Evolutionary conservation across 2,113 vertebrate genomes (phyloP), one percentile per base, ranked within the genome.

Genomic region (Corythornis cristatus): DNA sequence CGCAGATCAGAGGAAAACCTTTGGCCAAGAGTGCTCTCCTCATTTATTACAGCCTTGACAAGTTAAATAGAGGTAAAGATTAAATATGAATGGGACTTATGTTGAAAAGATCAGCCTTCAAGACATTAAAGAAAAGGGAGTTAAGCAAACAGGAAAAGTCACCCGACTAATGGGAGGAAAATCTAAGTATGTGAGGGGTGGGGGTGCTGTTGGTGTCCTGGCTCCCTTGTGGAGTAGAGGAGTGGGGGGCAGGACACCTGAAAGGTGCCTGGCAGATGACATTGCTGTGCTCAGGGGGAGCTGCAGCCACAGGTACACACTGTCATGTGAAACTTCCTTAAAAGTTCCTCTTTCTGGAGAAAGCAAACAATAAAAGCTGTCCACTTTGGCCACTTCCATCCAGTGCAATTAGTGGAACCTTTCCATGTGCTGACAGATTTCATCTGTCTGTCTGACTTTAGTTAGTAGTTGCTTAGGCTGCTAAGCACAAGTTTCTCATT

Each of bases 1-100:
- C 68, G 56, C 20, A 85, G 75, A 88, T 92, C 84, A 87, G 91
- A 86, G 82, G 94, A 80, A 70, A 79, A 40, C 46, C 51, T 94
- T 91, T 0, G 0, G 46, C 81, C 71, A 56, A 11, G 31, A 85
- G 64, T 48, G 43, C 71, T 77, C 58, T 82, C 81, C 85, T 91
- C 73, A 72, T 96, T 94, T 94, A 50, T 94, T 94, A 96, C 70
- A 79, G 66, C 61, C 67, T 71, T 93, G 91, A 96, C 95, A 96
- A 94, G 89, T 94, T 88, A 96, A 95, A 95, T 87, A 95, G 87
- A 93, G 68, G 43, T 68, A 85, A 82, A 94, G 93, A 93, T 94
- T 95, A 96, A 95, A 93, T 50, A 67, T 95, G 93, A 96, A 93
- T 95, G 89, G 77, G 67, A 78, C 80, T 78, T 91, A 86, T 43